Conservation (phyloP, 1,140 invertebrate genomes). For the Chionoecetes opilio region DNA sequence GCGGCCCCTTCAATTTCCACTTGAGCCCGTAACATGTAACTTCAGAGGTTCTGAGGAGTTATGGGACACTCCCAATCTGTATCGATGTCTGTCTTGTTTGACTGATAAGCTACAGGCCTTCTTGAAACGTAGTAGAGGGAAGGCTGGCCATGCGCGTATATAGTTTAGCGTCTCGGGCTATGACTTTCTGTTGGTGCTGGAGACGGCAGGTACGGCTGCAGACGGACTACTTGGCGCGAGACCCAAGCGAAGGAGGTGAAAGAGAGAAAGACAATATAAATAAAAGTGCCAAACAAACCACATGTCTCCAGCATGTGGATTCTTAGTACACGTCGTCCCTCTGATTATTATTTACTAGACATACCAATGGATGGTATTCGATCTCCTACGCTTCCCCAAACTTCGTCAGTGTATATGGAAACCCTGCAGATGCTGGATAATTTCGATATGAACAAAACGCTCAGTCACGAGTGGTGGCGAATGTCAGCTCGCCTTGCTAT, state of each 20-base stretch:
- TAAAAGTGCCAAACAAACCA: no score
- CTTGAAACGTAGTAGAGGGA: background rate
- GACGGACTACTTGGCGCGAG: slow-evolving; percentile 49
- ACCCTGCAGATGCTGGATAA: background rate
- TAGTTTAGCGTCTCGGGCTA: background rate
- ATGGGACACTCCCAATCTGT: background rate
- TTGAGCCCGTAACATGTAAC: background rate
- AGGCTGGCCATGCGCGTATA: background rate
- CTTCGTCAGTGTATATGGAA: background rate
- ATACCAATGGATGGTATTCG: background rate
- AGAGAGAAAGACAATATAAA: background rate
- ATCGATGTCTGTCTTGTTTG: background rate
- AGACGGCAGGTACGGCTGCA: slow-evolving; percentile 64
- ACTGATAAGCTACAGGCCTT: background rate
- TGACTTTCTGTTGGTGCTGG: slow-evolving; percentile 54
- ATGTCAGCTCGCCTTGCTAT: background rate
- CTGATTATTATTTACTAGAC: background rate
- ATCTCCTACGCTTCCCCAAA: background rate
- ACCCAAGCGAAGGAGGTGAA: slow-evolving; percentile 12
- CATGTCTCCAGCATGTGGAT: background rate
- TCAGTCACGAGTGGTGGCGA: background rate
- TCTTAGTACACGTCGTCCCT: background rate
- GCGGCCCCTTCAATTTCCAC: background rate
- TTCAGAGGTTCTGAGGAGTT: background rate
- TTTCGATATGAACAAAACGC: background rate